Evolutionary conservation across 2,113 vertebrate genomes (phyloP).

Genomic region (Eulemur rufifrons): DNA sequence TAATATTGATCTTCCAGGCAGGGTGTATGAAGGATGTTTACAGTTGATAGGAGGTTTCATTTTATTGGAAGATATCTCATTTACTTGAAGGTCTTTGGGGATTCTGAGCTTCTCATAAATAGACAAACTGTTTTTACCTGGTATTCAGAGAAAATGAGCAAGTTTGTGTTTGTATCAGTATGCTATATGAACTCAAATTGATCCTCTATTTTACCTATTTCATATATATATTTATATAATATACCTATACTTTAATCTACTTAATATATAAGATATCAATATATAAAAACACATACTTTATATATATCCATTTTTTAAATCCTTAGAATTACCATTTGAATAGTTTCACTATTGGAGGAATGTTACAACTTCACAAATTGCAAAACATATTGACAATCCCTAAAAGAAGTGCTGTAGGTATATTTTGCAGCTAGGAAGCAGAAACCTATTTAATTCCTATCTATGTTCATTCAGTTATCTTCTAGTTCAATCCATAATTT

Average conservation of each 20-base stretch:
- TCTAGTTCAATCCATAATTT: background rate
- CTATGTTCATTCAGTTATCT: background rate
- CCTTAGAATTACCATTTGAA: background rate
- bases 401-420: background rate
- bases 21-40: constrained; percentile 55
- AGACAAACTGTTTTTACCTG: background rate
- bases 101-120: constrained; percentile 76
- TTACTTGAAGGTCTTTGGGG: constrained; percentile 76
- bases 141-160: constrained; percentile 11
- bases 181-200: background rate
- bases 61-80: constrained; percentile 80
- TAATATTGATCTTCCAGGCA: background rate
- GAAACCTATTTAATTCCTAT: background rate
- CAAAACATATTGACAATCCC: background rate
- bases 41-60: constrained; percentile 58
- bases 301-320: background rate
- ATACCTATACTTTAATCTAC: background rate
- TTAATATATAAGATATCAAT: background rate
- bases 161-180: background rate
- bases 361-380: background rate
- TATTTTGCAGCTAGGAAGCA: background rate
- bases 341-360: background rate
- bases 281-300: background rate
- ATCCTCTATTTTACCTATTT: background rate
- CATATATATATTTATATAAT: background rate